phyloP scores from a whole-genome alignment of 2,797 vertebrate species.

The Vireo griseus region DNA sequence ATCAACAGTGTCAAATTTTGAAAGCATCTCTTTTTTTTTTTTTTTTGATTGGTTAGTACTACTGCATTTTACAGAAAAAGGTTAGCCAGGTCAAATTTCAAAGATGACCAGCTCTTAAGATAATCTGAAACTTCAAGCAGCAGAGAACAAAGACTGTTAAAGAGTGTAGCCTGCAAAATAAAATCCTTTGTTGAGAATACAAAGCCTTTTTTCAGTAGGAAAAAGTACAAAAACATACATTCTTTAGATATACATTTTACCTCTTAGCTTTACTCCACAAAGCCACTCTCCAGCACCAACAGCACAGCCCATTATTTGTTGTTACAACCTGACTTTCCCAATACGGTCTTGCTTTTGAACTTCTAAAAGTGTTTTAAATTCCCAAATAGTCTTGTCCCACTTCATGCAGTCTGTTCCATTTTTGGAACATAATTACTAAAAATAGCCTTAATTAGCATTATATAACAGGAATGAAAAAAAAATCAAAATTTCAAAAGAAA shows the following conservation, averaged over 20 bases:
- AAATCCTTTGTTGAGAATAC: slow-evolving; percentile 32
- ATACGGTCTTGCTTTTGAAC: neutral
- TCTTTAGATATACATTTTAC: slow-evolving; percentile 59
- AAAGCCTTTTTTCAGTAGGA: slow-evolving; percentile 26
- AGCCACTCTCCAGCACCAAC: neutral
- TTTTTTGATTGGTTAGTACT: neutral
- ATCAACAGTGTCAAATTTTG: neutral
- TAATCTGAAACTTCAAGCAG: slow-evolving; percentile 48
- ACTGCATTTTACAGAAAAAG: slow-evolving; percentile 4
- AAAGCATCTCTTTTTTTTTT: neutral
- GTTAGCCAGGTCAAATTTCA: slow-evolving; percentile 37
- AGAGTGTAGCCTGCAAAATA: slow-evolving; percentile 19
- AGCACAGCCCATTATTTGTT: neutral
- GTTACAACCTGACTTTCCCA: neutral
- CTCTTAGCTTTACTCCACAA: slow-evolving; percentile 24
- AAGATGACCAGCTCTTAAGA: slow-evolving; percentile 29
- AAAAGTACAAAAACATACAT: neutral
- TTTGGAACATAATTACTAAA: neutral
- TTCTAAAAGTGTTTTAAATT: slow-evolving; percentile 12
- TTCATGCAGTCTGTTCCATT: neutral
- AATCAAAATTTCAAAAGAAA: neutral
- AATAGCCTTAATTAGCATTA: neutral
- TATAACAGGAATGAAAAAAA: neutral
- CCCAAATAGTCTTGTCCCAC: neutral
- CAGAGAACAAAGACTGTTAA: neutral